Percentiles rank a stretch among this genome's conserved stretches.
Evolutionary conservation across 2,113 vertebrate genomes (phyloP).

Genomic region (Tinamus guttatus): DNA sequence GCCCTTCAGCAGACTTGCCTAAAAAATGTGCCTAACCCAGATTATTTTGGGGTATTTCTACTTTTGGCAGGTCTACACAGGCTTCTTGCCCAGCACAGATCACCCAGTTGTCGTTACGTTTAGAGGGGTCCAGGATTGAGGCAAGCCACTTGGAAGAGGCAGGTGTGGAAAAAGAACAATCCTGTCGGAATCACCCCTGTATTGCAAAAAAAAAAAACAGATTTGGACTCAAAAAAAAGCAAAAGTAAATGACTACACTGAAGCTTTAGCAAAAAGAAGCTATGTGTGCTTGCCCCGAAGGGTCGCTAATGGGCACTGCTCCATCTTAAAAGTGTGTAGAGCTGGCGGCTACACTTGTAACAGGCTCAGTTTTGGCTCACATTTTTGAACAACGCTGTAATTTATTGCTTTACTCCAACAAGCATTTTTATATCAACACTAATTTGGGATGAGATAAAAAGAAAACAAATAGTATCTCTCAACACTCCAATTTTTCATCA

Average conservation of each 20-base stretch:
- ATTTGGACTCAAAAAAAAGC: neutral
- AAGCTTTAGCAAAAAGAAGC: neutral
- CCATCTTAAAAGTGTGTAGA: neutral
- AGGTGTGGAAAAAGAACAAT: neutral
- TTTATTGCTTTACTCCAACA: neutral
- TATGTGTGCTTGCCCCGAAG: neutral
- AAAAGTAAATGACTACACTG: neutral
- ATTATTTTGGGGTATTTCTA: neutral
- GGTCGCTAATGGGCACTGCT: neutral
- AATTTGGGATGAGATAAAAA: neutral
- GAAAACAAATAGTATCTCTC: neutral
- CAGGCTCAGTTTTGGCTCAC: neutral
- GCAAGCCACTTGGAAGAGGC: neutral
- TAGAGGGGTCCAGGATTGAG: neutral
- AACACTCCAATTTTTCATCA: neutral
- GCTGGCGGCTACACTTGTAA: neutral
- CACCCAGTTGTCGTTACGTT: neutral
- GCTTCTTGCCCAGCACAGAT: neutral
- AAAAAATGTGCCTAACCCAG: neutral
- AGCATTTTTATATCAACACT: neutral
- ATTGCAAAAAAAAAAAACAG: neutral
- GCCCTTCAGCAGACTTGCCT: neutral
- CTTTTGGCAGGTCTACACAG: neutral
- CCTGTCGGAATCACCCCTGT: fast-evolving
- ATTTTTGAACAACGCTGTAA: neutral